Evolutionary conservation across 2,888 invertebrate species (phyloP), one percentile per base, ranked within the genome.

Genomic region (Acanthococcus lagerstroemiae): DNA sequence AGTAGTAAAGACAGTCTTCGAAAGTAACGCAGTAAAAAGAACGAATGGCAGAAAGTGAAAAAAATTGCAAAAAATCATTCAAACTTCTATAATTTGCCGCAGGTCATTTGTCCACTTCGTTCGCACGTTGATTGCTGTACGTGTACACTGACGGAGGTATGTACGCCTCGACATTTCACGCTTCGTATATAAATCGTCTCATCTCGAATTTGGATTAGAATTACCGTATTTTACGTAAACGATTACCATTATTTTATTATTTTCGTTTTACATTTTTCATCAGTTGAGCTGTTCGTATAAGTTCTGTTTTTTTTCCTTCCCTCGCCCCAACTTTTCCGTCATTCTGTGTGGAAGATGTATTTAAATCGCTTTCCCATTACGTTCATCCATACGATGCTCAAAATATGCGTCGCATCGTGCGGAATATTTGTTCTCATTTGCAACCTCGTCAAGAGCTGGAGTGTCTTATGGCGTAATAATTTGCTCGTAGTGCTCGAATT

Each of bases 1-100:
- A 74, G 74, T 70, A 75, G 75, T 70, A 74, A 74, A 69, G 75
- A 75, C 71, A 74, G 73, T 69, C 71, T 75, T 68, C 72, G 75
- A 69, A 75, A 75, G 72, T 74, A 71, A 69, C 69, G 56, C 6
- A 48, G 4, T n/a, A n/a, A 37, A n/a, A 37, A 37, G 37, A 37
- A 37, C n/a, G n/a, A n/a, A n/a, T n/a, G n/a, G n/a, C n/a, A n/a
- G n/a, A n/a, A n/a, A n/a, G n/a, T n/a, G n/a, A n/a, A n/a, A n/a
- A n/a, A n/a, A n/a, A n/a, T n/a, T 37, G 6, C 37, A 12, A 7
- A 37, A 7, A 37, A 37, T 37, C 37, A 9, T 7, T 7, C 19
- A 17, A 4, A 15, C 5, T 45, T 17, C 19, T 45, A 17, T 45
- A 37, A 9, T 37, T 37, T 15, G 37, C 37, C 37, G 7, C 37